phyloP scores from a whole-genome alignment of 92 coral and sea anemone genomes.

The Blastomussa wellsi region DNA sequence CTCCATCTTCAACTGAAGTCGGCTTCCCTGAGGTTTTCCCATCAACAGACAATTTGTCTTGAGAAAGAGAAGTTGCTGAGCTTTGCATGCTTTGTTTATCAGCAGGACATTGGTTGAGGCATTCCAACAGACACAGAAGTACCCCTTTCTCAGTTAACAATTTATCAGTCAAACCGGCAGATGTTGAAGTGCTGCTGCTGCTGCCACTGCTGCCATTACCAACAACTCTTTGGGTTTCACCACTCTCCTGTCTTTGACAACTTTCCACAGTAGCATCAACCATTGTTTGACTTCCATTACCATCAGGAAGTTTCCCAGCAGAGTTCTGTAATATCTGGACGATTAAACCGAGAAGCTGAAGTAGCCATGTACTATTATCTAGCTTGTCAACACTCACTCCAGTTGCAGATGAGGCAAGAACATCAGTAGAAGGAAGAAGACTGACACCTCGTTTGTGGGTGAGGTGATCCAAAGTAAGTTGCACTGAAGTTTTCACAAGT shows the following conservation, averaged over 20 bases:
- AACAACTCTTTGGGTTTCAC: background rate
- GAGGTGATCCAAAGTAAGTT: constrained; percentile 27
- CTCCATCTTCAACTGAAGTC: constrained; percentile 86
- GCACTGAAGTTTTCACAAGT: constrained; percentile 7
- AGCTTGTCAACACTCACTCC: constrained; percentile 36
- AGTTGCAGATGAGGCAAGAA: constrained; percentile 1
- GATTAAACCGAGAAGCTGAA: constrained; percentile 55
- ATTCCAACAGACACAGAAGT: constrained; percentile 59
- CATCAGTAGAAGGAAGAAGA: constrained; percentile 36
- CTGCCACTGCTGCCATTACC: constrained; percentile 12
- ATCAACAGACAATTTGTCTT: constrained; percentile 18
- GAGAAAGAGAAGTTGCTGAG: constrained; percentile 13
- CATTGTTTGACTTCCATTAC: background rate
- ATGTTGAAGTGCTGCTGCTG: background rate
- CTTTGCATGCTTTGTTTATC: constrained; percentile 55
- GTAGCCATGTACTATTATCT: constrained; percentile 68
- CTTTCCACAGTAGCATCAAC: background rate
- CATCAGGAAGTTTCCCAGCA: constrained; percentile 1
- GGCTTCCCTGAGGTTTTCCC: constrained; percentile 60
- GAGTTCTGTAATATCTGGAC: constrained; percentile 60
- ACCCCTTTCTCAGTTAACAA: constrained; percentile 17
- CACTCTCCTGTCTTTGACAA: background rate
- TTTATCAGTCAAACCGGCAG: constrained; percentile 22
- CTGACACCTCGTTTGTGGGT: constrained; percentile 18
- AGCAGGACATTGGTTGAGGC: constrained; percentile 73